Conservation (phyloP, 2,888 invertebrate species). For the Nemotelus pantherinus region DNA sequence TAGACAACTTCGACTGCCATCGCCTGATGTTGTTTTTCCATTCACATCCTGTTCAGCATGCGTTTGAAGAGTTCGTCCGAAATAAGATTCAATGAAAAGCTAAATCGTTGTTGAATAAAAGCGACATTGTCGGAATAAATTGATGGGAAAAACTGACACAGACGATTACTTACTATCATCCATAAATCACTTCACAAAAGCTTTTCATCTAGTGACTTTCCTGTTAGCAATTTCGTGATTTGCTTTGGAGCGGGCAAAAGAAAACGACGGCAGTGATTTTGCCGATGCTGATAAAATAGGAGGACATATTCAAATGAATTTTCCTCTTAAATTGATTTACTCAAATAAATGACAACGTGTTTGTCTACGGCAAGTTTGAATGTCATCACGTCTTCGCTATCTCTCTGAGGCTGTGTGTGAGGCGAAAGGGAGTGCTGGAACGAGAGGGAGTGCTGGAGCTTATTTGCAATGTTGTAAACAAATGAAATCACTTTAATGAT, state of each 20-base stretch:
- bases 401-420: too few relatives aligned
- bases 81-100: constrained; percentile 8
- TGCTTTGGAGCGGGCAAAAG: neutral
- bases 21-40: neutral
- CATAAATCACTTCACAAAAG: constrained; percentile 45
- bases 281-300: constrained; percentile 20
- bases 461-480: too few relatives aligned
- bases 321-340: constrained; percentile 15
- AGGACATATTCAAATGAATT: constrained; percentile 35
- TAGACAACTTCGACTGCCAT: constrained; percentile 42
- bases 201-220: constrained; percentile 27
- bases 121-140: constrained; percentile 47
- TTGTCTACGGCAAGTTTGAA: neutral
- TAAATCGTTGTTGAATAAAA: constrained; percentile 35
- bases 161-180: constrained; percentile 44
- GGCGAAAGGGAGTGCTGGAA: too few relatives aligned
- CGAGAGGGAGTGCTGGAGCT: too few relatives aligned
- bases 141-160: constrained; percentile 49
- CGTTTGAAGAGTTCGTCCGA: neutral
- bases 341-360: constrained; percentile 19
- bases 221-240: constrained; percentile 25
- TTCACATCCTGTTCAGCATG: neutral
- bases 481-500: too few relatives aligned
- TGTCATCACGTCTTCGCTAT: constrained; percentile 12
- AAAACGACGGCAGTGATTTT: neutral